Conservation (phyloP, 2,113 vertebrate species). For the Passer domesticus region DNA sequence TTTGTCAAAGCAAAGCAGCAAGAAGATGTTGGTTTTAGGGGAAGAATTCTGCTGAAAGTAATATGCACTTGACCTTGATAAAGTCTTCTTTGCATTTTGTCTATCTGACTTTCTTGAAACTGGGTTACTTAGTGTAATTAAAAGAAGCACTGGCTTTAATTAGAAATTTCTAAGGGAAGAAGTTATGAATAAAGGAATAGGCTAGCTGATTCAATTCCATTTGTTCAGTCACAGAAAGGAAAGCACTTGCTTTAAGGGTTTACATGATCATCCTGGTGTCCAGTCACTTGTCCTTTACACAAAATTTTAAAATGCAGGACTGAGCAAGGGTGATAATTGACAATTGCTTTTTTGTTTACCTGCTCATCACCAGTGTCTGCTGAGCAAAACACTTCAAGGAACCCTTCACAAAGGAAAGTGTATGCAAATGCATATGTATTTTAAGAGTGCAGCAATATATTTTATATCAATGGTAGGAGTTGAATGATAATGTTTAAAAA, state of each 20-base stretch:
- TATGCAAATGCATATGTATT: neutral
- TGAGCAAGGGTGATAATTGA: neutral
- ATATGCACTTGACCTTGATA: neutral
- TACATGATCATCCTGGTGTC: neutral
- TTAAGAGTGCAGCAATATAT: neutral
- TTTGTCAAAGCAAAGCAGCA: neutral
- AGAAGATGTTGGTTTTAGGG: neutral
- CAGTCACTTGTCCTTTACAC: neutral
- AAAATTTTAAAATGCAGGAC: neutral
- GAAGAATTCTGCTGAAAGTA: neutral
- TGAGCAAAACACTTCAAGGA: neutral
- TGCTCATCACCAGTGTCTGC: neutral
- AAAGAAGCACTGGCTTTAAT: neutral
- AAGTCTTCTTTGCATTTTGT: neutral
- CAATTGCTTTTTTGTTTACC: neutral
- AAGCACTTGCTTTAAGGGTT: neutral
- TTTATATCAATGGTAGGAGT: neutral
- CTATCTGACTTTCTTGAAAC: neutral
- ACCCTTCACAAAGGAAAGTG: neutral
- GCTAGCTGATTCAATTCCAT: neutral
- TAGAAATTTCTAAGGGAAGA: neutral
- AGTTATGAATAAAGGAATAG: neutral
- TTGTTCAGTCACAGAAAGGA: neutral
- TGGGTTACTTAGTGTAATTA: neutral
- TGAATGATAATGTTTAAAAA: neutral